Percentiles rank a stretch among this genome's conserved stretches.
Conservation (phyloP, 2,888 invertebrate species). For the Nephrotoma flavescens region DNA sequence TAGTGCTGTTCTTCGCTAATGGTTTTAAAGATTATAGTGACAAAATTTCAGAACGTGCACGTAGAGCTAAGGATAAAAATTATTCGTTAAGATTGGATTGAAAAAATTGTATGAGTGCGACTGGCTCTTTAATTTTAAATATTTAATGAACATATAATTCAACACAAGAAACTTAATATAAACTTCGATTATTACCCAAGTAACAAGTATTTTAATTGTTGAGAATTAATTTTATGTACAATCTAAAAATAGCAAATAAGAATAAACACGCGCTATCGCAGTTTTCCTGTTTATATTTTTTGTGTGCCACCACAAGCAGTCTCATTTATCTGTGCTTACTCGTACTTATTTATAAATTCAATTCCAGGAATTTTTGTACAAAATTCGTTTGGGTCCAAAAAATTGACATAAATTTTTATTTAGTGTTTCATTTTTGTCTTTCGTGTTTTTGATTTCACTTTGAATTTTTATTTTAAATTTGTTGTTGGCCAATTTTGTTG, state of each 20-base stretch:
- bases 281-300: background rate
- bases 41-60: background rate
- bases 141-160: background rate
- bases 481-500: background rate
- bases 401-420: background rate
- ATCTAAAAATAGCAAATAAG: background rate
- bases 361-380: background rate
- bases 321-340: background rate
- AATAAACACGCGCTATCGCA: background rate
- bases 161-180: background rate
- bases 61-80: background rate
- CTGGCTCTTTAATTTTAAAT: background rate
- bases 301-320: background rate
- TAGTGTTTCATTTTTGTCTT: background rate
- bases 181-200: background rate
- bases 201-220: background rate
- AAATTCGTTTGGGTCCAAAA: background rate
- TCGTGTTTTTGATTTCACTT: background rate
- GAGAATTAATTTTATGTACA: background rate
- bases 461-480: background rate
- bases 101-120: background rate
- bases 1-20: background rate
- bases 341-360: background rate
- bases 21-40: background rate
- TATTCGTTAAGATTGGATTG: background rate